These are phyloP conservation scores for Zhengitettix transpicula DNA, from an alignment of 2,888 invertebrate genomes.

Conservation along the genomic window DNA sequence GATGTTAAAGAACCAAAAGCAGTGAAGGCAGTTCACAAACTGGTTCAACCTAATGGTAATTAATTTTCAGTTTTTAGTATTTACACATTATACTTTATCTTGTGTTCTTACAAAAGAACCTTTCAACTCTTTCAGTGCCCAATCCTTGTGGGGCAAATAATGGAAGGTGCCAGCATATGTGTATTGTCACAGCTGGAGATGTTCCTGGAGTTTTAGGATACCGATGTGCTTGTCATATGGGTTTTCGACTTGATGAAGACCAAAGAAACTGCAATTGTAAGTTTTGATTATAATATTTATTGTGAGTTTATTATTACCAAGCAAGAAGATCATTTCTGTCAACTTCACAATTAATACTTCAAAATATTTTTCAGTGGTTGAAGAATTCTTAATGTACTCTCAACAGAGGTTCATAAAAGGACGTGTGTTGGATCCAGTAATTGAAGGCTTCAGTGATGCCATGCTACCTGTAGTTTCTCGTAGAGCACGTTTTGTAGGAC, in stretches of 20 bases:
- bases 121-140: slow-evolving; percentile 21
- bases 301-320: too few relatives aligned
- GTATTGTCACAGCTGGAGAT: slow-evolving; percentile 64
- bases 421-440: slow-evolving; percentile 70
- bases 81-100: not conserved
- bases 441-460: slow-evolving; percentile 85
- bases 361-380: slow-evolving; percentile 34
- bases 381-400: slow-evolving; percentile 86
- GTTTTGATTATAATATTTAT: slow-evolving; percentile 10
- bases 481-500: slow-evolving; percentile 81
- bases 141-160: slow-evolving; percentile 80
- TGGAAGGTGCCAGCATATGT: slow-evolving; percentile 86
- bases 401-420: slow-evolving; percentile 93
- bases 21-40: slow-evolving; percentile 61
- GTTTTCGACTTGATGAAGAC: slow-evolving; percentile 59
- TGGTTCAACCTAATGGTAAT: slow-evolving; percentile 53
- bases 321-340: too few relatives aligned
- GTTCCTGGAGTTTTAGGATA: slow-evolving; percentile 54
- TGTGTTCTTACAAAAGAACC: not conserved
- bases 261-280: slow-evolving; percentile 56
- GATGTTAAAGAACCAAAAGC: slow-evolving; percentile 71
- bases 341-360: too few relatives aligned
- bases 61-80: not conserved
- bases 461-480: slow-evolving; percentile 86
- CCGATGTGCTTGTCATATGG: slow-evolving; percentile 82